These are phyloP conservation scores for Iselma pallidipennis DNA, from an alignment of 2,888 invertebrate species.

Conservation along the genomic window DNA sequence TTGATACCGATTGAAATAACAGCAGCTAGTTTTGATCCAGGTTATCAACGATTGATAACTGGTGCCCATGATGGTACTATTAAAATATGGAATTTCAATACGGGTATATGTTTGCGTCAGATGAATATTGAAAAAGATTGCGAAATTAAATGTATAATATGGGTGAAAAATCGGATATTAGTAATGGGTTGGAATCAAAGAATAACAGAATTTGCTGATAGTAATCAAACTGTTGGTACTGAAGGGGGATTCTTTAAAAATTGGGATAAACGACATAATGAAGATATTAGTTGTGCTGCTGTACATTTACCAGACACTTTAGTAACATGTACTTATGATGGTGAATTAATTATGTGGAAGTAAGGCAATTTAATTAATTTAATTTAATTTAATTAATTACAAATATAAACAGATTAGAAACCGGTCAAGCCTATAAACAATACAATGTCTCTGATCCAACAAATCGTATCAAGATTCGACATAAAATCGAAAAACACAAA, in stretches of 20 bases:
- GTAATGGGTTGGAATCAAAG: slow-evolving; percentile 79
- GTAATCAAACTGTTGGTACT: slow-evolving; percentile 58
- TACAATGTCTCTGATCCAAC: slow-evolving; percentile 61
- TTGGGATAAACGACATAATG: slow-evolving; percentile 74
- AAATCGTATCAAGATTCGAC: slow-evolving; percentile 62
- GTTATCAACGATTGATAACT: slow-evolving; percentile 72
- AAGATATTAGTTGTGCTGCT: slow-evolving; percentile 75
- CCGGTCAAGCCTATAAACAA: slow-evolving; percentile 70
- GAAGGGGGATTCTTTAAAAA: slow-evolving; percentile 59
- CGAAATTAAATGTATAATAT: slow-evolving; percentile 60
- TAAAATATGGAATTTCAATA: slow-evolving; percentile 86
- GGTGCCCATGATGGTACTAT: slow-evolving; percentile 79
- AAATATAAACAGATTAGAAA: slow-evolving; percentile 62
- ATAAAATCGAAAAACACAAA: slow-evolving; percentile 50
- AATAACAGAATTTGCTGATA: slow-evolving; percentile 70
- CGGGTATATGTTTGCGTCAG: slow-evolving; percentile 71
- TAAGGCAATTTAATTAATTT: background rate
- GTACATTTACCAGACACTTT: slow-evolving; percentile 68
- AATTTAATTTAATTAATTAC: background rate
- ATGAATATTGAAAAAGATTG: slow-evolving; percentile 58
- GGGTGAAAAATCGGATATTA: slow-evolving; percentile 65
- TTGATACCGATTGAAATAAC: slow-evolving; percentile 73
- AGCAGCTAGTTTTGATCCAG: slow-evolving; percentile 75
- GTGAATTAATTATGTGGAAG: slow-evolving; percentile 79
- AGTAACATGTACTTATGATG: slow-evolving; percentile 77